These are phyloP conservation scores for Phalacrocorax carbo DNA, from an alignment of 2,113 vertebrate species.

Conservation along the genomic window DNA sequence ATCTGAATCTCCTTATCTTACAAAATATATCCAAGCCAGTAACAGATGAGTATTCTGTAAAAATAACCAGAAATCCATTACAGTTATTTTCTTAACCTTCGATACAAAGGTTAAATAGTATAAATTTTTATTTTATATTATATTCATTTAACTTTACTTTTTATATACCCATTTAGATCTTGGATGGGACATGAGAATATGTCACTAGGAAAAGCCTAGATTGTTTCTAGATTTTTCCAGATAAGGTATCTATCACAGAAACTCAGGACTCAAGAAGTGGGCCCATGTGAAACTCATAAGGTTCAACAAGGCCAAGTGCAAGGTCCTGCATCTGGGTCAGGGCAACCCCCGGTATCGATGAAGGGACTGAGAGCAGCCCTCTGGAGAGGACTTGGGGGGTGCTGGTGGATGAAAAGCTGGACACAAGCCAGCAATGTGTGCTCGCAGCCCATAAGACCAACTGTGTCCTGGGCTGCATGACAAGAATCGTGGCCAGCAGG, in stretches of 20 bases:
- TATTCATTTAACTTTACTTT: not conserved
- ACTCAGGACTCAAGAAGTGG: not conserved
- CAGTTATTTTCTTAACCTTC: not conserved
- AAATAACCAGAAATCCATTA: not conserved
- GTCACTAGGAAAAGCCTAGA: not conserved
- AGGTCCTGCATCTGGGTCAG: too few species aligned
- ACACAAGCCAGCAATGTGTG: too few species aligned
- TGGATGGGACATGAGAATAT: not conserved
- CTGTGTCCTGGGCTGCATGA: too few species aligned
- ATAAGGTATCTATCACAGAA: not conserved
- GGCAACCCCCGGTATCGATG: too few species aligned
- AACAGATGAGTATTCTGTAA: not conserved
- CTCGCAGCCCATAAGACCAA: too few species aligned
- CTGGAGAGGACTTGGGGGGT: too few species aligned
- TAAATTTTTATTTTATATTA: not conserved
- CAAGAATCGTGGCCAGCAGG: too few species aligned
- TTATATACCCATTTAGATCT: not conserved
- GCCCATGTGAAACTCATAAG: too few species aligned
- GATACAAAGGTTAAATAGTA: not conserved
- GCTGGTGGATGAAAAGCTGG: too few species aligned
- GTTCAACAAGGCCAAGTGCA: too few species aligned
- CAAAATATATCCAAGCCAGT: not conserved
- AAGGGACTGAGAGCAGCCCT: too few species aligned
- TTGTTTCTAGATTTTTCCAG: not conserved
- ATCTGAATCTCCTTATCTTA: not conserved